Evolutionary conservation across 2,797 vertebrate species (phyloP).

Genomic region (Enteromius treurensis): DNA sequence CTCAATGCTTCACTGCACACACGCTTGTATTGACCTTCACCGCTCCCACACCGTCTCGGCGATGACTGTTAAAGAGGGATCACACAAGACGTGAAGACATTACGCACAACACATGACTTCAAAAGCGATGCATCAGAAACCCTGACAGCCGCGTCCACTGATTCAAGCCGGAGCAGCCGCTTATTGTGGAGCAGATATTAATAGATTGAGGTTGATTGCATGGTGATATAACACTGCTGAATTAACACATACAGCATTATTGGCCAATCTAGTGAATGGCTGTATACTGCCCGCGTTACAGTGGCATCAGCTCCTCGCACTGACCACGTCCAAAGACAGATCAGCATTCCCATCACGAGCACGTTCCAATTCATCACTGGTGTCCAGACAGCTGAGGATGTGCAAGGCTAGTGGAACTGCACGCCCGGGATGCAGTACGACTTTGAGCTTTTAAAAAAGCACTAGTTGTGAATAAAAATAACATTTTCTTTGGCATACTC

Average conservation of each 20-base stretch:
- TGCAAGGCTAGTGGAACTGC: conserved; percentile 32
- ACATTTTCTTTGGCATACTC: conserved; percentile 71
- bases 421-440: conserved; percentile 4
- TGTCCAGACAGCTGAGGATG: conserved; percentile 40
- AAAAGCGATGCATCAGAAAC: not conserved
- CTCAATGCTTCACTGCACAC: conserved; percentile 42
- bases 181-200: conserved; percentile 8
- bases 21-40: conserved; percentile 43
- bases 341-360: conserved; percentile 41
- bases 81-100: conserved; percentile 2
- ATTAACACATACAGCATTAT: not conserved
- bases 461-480: not conserved
- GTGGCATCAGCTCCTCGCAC: not conserved
- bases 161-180: not conserved
- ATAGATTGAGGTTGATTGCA: conserved; percentile 1
- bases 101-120: not conserved
- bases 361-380: conserved; percentile 44
- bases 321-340: conserved; percentile 12
- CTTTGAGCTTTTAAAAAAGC: not conserved
- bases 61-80: conserved; percentile 16
- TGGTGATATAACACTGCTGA: not conserved
- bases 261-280: not conserved
- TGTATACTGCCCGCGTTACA: not conserved
- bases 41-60: not conserved
- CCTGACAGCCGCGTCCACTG: not conserved